These are phyloP conservation scores for Zophobas morio DNA, from an alignment of 1,140 invertebrate species.

Conservation along the genomic window DNA sequence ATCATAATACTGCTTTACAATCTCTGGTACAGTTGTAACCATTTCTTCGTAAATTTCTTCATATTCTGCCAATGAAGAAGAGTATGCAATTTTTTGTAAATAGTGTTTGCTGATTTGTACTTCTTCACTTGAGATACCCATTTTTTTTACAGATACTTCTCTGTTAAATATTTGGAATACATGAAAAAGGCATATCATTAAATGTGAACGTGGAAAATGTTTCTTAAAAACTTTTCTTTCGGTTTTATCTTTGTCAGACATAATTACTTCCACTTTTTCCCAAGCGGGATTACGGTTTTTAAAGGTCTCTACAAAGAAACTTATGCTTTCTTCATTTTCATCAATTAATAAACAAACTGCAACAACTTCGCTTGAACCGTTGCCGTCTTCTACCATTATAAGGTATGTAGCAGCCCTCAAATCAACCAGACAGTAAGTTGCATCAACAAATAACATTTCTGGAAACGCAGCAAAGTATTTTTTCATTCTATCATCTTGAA, in stretches of 20 bases:
- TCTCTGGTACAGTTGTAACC: not conserved
- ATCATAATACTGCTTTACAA: constrained; percentile 1
- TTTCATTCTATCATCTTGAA: constrained; percentile 20
- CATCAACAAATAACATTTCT: constrained; percentile 23
- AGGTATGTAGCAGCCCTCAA: constrained; percentile 11
- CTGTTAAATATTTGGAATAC: constrained; percentile 21
- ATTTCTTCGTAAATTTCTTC: constrained; percentile 8
- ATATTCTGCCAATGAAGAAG: not conserved
- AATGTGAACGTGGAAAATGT: not conserved
- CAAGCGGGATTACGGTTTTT: constrained; percentile 10
- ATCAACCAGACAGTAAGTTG: constrained; percentile 23
- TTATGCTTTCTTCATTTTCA: constrained; percentile 17
- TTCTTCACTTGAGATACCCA: constrained; percentile 3
- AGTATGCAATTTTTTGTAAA: constrained; percentile 12
- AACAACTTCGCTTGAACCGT: constrained; percentile 18
- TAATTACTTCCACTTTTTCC: constrained; percentile 12
- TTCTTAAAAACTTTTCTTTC: constrained; percentile 9
- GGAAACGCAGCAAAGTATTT: not conserved
- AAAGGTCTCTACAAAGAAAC: constrained; percentile 22
- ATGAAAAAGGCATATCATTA: constrained; percentile 7
- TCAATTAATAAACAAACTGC: constrained; percentile 11
- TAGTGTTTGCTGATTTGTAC: not conserved
- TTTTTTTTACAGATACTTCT: constrained; percentile 19
- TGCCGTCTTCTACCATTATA: constrained; percentile 20
- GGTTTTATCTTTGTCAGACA: constrained; percentile 27